Evolutionary conservation across 2,797 vertebrate genomes (phyloP), one percentile per base, ranked within the genome.

Genomic region (Sebastes kiyomatsui): DNA sequence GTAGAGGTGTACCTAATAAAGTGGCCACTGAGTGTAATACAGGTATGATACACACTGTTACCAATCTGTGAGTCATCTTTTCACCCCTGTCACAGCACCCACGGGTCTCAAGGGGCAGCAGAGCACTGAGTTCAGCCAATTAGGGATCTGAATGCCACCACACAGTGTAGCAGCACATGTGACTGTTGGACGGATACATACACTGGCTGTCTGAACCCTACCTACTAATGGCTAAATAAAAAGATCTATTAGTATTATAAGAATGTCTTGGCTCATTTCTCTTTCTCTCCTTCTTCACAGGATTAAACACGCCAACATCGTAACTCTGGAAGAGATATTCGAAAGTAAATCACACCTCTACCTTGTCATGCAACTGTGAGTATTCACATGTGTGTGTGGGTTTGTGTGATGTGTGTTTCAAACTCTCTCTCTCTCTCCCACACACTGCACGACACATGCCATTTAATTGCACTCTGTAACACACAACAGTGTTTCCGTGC

Each of bases 351-450:
- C 97, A 42, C 98, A 99, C 92, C 98, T 99, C 90, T 99, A 99
- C 95, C 98, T 99, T 92, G 95, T 99, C 95, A 99, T 99, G 98
- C 98, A 99, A 94, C 96, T 99, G 98, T 99, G 91, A 98, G 98
- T 97, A 89, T 87, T 87, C 83, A 67, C 80, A 61, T 28, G 38
- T 88, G 82, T 86, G 72, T 88, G n/a, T 88, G 80, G 6, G n/a
- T 81, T 56, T 87, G 79, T 80, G 79, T 69, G 18, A 68, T 70
- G 32, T 87, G 72, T 70, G 62, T 78, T 83, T 86, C 74, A 71
- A 75, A 61, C 69, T 75, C 81, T 88, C 82, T 85, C 83, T 85
- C 83, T 85, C 33, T 14, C 38, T 42, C 87, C 81, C 75, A 85
- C 83, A 58, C 85, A 67, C 25, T 64, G 66, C 75, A 59, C 90